Percentiles rank a stretch among this genome's conserved stretches.
These are phyloP conservation scores for Holothuria scabra DNA, from an alignment of 53 echinoderm and acorn worm genomes.

Conservation along the genomic window DNA sequence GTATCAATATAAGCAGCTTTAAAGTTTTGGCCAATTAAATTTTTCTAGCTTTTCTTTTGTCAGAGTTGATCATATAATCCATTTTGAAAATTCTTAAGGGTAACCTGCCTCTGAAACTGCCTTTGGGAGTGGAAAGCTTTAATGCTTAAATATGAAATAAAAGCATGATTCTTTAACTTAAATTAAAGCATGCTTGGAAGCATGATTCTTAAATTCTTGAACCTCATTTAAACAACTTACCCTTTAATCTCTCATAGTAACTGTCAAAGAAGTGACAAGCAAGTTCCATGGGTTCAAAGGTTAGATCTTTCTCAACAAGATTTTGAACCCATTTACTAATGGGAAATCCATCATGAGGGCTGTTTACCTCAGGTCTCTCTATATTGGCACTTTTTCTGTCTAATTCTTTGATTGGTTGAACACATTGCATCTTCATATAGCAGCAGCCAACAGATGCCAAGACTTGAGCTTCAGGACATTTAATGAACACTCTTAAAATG, in stretches of 20 bases:
- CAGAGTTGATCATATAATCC: too few relatives aligned
- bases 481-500: slow-evolving; percentile 77
- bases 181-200: too few relatives aligned
- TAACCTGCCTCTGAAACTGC: too few relatives aligned
- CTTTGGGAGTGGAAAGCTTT: too few relatives aligned
- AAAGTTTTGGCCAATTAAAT: too few relatives aligned
- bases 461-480: slow-evolving; percentile 65
- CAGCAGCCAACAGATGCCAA: slow-evolving; percentile 82
- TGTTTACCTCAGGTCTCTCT: neutral
- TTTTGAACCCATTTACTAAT: slow-evolving; percentile 72
- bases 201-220: too few relatives aligned
- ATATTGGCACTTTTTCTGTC: neutral
- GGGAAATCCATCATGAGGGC: slow-evolving; percentile 59
- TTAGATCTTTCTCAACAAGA: slow-evolving; percentile 42
- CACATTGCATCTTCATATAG: slow-evolving; percentile 85
- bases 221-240: slow-evolving; percentile 43
- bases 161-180: too few relatives aligned
- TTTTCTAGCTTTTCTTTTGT: too few relatives aligned
- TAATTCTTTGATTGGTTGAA: slow-evolving; percentile 11
- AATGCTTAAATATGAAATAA: too few relatives aligned
- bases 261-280: slow-evolving; percentile 83
- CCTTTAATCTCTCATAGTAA: slow-evolving; percentile 78
- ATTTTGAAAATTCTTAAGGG: too few relatives aligned
- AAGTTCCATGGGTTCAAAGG: slow-evolving; percentile 82
- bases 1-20: too few relatives aligned